A percentile compares a stretch with the other conserved stretches of the same genome.
These are phyloP conservation scores for Drosophila diplacantha DNA, from an alignment of 2,888 invertebrate genomes.

Conservation along the genomic window DNA sequence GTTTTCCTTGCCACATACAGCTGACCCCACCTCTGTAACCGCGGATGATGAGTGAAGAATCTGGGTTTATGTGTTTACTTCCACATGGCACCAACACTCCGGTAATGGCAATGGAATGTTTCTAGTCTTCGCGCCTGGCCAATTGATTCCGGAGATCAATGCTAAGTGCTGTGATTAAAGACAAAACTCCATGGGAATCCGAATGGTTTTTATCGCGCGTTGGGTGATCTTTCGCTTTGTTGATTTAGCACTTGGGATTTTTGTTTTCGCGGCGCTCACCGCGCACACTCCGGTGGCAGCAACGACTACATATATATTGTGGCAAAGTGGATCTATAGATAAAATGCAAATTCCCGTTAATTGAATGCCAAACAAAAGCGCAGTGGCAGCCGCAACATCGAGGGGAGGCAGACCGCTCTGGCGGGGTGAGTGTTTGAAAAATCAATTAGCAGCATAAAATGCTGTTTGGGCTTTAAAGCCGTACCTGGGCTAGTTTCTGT, in stretches of 20 bases:
- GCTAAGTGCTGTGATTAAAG: conserved; percentile 43
- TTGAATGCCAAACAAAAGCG: conserved; percentile 67
- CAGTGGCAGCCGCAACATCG: conserved; percentile 30
- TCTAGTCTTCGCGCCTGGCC: conserved; percentile 15
- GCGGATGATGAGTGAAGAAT: conserved; percentile 10
- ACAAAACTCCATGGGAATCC: conserved; percentile 1
- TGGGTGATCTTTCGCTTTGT: conserved; percentile 18
- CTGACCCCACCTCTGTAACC: not conserved
- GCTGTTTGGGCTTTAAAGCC: conserved; percentile 48
- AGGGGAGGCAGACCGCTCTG: not conserved
- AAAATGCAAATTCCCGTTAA: conserved; percentile 69
- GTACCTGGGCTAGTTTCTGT: conserved; percentile 26
- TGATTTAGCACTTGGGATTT: conserved; percentile 39
- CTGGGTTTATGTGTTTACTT: conserved; percentile 32
- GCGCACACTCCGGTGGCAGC: conserved; percentile 14
- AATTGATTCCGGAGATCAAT: conserved; percentile 56
- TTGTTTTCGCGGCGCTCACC: conserved; percentile 15
- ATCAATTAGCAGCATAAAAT: conserved; percentile 69
- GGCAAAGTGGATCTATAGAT: conserved; percentile 45
- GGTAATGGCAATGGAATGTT: conserved; percentile 15
- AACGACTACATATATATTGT: conserved; percentile 22
- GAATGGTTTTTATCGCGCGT: conserved; percentile 12
- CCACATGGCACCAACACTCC: conserved; percentile 7
- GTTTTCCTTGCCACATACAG: not conserved
- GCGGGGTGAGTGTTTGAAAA: conserved; percentile 52